Percentiles rank a stretch among this genome's conserved stretches.
Conservation (phyloP, 2,888 invertebrate species). For the Cheilosia impressa region DNA sequence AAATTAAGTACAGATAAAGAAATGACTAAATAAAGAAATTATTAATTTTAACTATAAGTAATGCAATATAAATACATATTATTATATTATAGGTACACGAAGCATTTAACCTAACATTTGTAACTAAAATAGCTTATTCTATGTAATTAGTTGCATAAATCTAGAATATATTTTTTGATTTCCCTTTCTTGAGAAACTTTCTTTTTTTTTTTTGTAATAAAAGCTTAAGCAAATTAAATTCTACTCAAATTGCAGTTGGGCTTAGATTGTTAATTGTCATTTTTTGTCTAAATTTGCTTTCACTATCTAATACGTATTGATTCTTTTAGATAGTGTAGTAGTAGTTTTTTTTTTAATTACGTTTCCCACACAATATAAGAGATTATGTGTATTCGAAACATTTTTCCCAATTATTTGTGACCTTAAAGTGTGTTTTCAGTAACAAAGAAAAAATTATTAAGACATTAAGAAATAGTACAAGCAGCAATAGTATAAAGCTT, state of each 20-base stretch:
- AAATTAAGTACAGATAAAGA: background rate
- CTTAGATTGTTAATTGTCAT: slow-evolving; percentile 30
- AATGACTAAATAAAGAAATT: slow-evolving; percentile 29
- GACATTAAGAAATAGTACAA: slow-evolving; percentile 44
- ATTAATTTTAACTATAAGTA: slow-evolving; percentile 42
- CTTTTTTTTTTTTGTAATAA: slow-evolving; percentile 40
- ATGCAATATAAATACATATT: slow-evolving; percentile 54
- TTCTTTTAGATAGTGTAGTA: slow-evolving; percentile 65
- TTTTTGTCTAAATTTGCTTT: slow-evolving; percentile 36
- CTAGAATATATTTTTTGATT: slow-evolving; percentile 40
- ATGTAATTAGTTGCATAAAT: slow-evolving; percentile 57
- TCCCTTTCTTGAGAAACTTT: slow-evolving; percentile 29
- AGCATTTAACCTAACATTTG: slow-evolving; percentile 62
- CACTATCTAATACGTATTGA: slow-evolving; percentile 55
- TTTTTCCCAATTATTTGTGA: slow-evolving; percentile 84
- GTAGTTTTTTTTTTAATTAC: slow-evolving; percentile 62
- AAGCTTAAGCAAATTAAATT: slow-evolving; percentile 74
- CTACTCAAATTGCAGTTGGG: slow-evolving; percentile 71
- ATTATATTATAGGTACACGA: slow-evolving; percentile 44
- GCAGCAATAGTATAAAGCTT: slow-evolving; percentile 41
- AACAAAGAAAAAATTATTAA: slow-evolving; percentile 50
- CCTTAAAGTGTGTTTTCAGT: slow-evolving; percentile 83
- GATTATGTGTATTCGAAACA: slow-evolving; percentile 78
- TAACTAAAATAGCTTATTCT: slow-evolving; percentile 67
- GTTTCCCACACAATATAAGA: slow-evolving; percentile 69